Conservation (phyloP, 2,113 vertebrate genomes). For the Aviceda subcristata region DNA sequence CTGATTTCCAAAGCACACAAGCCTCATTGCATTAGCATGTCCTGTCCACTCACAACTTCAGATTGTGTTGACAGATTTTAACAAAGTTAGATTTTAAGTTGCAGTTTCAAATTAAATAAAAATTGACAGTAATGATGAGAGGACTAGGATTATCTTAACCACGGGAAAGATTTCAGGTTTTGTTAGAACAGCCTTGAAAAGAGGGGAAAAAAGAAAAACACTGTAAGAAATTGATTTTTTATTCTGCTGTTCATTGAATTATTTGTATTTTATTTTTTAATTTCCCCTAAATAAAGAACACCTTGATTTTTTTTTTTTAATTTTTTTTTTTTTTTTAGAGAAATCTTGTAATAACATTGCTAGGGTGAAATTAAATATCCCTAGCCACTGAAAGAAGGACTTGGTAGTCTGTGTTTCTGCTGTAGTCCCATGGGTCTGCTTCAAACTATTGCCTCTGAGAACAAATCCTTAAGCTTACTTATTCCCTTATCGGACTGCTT, state of each 20-base stretch:
- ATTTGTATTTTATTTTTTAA: background rate
- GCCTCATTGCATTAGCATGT: background rate
- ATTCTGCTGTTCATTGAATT: background rate
- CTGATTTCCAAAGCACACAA: background rate
- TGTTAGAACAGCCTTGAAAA: background rate
- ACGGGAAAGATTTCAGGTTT: background rate
- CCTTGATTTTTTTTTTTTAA: background rate
- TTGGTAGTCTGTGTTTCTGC: background rate
- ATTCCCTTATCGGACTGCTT: background rate
- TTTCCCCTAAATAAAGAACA: background rate
- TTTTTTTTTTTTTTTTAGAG: background rate
- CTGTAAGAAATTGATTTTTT: background rate
- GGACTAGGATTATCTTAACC: background rate
- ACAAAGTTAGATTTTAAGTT: background rate
- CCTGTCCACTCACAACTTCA: background rate
- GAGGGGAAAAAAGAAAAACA: background rate
- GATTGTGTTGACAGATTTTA: background rate
- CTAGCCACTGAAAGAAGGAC: background rate
- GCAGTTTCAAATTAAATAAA: background rate
- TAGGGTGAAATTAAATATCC: background rate
- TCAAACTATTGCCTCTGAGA: background rate
- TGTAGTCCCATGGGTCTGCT: background rate
- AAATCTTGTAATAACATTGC: background rate
- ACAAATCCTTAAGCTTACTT: background rate
- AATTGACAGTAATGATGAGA: background rate